Conservation (phyloP, 2,113 vertebrate species). For the Pterocles gutturalis region DNA sequence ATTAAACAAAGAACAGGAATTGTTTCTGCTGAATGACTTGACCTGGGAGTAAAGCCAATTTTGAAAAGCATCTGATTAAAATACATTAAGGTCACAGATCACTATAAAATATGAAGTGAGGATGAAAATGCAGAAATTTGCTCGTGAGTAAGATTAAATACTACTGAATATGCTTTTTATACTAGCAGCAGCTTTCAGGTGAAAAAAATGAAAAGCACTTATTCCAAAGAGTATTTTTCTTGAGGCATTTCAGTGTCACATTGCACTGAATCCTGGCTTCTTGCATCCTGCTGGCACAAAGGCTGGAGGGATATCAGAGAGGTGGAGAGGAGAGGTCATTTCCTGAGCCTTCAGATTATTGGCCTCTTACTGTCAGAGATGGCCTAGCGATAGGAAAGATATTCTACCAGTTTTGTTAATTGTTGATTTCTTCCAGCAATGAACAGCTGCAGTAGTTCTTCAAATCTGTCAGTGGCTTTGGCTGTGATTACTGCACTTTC, state of each 20-base stretch:
- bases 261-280: not conserved
- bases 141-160: slow-evolving; percentile 22
- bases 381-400: not conserved
- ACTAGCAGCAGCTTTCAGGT: not conserved
- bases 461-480: not conserved
- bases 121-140: slow-evolving; percentile 44
- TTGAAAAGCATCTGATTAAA: slow-evolving; percentile 70
- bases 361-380: not conserved
- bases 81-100: slow-evolving; percentile 55
- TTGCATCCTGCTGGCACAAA: not conserved
- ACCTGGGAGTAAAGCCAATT: slow-evolving; percentile 68
- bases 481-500: not conserved
- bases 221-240: not conserved
- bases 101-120: slow-evolving; percentile 71
- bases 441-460: not conserved
- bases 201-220: not conserved
- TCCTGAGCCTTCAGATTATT: not conserved
- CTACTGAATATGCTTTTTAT: not conserved
- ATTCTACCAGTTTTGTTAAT: not conserved
- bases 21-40: slow-evolving; percentile 60
- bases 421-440: not conserved
- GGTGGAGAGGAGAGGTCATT: not conserved
- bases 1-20: slow-evolving; percentile 63
- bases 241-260: not conserved
- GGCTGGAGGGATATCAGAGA: not conserved